Evolutionary conservation across 2,888 invertebrate species (phyloP), one percentile per base, ranked within the genome.

Genomic region (Thereva unica): DNA sequence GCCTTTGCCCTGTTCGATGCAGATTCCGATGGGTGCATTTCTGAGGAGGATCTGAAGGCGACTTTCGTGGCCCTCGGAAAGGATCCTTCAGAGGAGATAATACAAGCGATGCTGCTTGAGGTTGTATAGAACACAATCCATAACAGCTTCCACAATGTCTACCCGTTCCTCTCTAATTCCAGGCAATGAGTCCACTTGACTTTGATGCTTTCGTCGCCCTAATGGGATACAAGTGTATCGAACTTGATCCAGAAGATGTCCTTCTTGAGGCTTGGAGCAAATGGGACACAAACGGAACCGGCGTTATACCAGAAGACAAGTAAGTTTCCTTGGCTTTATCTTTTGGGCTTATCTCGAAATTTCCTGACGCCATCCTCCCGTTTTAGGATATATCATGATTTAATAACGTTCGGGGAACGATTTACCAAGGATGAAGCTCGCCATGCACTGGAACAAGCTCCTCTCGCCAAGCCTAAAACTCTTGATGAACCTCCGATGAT

Each of bases 1-100:
- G 86, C 85, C 1, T 89, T 89, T 74, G 79, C 85, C 50, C 80
- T 89, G 4, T 87, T 88, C 70, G 88, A 89, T 72, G 78, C 87
- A 75, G 84, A 89, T 71, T 84, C 85, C 35, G 87, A 88, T 73
- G 89, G 89, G 0, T 82, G 85, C 72, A 87, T 89, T 69, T 86
- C 87, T 73, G 84, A 84, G 73, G 84, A 83, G 67, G 89, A 89
- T 75, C 80, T 89, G 66, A 83, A 86, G 8, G 85, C 84, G 38
- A 88, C 87, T 0, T 82, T 86, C 50, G 82, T 84, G 64, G 86
- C 87, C 41, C 79, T 88, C 64, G 88, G 88, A 2, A 84, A 84
- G 69, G 79, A 81, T 2, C 82, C 85, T 1, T 82, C 85, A 9
- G 86, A 87, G 37, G 83, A 85, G 65, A 82, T 84, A 37, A 81